phyloP scores from a whole-genome alignment of 2,888 invertebrate species.

The Noctuana brunneofusca region DNA sequence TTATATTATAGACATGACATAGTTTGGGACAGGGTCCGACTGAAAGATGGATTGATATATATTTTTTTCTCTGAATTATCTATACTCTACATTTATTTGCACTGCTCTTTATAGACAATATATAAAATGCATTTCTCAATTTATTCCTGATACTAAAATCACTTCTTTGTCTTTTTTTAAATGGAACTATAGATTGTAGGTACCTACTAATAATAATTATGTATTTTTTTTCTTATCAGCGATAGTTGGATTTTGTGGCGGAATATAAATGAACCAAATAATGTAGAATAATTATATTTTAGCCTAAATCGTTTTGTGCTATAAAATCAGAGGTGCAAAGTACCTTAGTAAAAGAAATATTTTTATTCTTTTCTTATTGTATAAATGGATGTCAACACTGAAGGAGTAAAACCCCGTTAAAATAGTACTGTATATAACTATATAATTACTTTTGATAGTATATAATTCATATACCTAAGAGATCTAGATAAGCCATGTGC shows the following conservation, averaged over 20 bases:
- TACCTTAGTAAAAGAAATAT: slow-evolving; percentile 53
- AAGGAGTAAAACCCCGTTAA: slow-evolving; percentile 77
- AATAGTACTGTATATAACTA: slow-evolving; percentile 65
- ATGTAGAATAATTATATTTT: slow-evolving; percentile 44
- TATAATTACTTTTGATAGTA: slow-evolving; percentile 57
- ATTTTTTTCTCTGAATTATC: slow-evolving; percentile 10
- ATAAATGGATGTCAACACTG: slow-evolving; percentile 63
- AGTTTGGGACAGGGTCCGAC: slow-evolving; percentile 46
- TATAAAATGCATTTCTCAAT: slow-evolving; percentile 4
- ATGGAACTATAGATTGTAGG: slow-evolving; percentile 3
- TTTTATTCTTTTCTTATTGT: slow-evolving; percentile 63
- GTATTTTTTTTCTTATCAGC: slow-evolving; percentile 24
- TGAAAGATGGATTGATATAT: slow-evolving; percentile 35
- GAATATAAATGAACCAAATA: slow-evolving; percentile 50
- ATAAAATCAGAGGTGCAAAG: slow-evolving; percentile 56
- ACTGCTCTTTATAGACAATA: slow-evolving; percentile 12
- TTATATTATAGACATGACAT: slow-evolving; percentile 47
- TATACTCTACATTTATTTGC: slow-evolving; percentile 18
- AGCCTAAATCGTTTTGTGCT: slow-evolving; percentile 49
- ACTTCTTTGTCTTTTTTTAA: slow-evolving; percentile 1
- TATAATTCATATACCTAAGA: slow-evolving; percentile 39
- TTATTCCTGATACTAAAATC: slow-evolving; percentile 5
- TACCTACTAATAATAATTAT: background rate
- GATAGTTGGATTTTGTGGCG: slow-evolving; percentile 36
- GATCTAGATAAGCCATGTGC: slow-evolving; percentile 39